Base-by-base conservation (phyloP, 2,113 vertebrate genomes). In the Donacobius atricapilla region DNA sequence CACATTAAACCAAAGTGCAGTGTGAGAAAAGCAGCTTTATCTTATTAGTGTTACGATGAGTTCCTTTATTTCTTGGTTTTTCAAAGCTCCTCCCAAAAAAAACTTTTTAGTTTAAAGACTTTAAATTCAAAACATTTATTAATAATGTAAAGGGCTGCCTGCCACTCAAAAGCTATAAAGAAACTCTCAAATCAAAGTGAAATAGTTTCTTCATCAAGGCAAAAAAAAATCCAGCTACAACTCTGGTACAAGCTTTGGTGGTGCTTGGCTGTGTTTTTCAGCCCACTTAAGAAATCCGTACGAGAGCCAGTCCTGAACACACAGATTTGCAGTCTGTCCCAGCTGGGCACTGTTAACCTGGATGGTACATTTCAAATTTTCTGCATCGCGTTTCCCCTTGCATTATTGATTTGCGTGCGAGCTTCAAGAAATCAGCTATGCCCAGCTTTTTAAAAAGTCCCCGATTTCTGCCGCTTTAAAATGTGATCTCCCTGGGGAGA, bases 121-220 rank as follows among this genome's bases (percentile, higher is more conserved):
- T 96, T 11, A 70, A 88, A 95, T 94, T 89, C 68, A 70, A 92
- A 97, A 93, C 81, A 97, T 90, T 84, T 96, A 98, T 97, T 96
- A 98, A 98, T 98, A 96, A 97, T 97, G 96, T 92, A 97, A 93
- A 93, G 90, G 61, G 33, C 39, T 54, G 84, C 45, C 68, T 64
- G 95, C 85, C 96, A 80, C 72, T 94, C 90, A 89, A 95, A 90
- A 85, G 81, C 96, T 75, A n/a, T 93, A 93, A 88, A 96, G 90
- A 60, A 81, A 58, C 1, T 27, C 45, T 58, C 90, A 82, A 97
- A 97, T 96, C 94, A 96, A 96, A 97, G 91, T 88, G 64, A 93
- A 92, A 78, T 90, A 66, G 56, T 89, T 85, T 87, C 80, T 91
- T 87, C 94, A 93, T 96, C 91, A 96, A 93, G 97, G n/a, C 73